Base-by-base conservation (phyloP, 2,797 vertebrate species). In the Notolepis coatsorum region DNA sequence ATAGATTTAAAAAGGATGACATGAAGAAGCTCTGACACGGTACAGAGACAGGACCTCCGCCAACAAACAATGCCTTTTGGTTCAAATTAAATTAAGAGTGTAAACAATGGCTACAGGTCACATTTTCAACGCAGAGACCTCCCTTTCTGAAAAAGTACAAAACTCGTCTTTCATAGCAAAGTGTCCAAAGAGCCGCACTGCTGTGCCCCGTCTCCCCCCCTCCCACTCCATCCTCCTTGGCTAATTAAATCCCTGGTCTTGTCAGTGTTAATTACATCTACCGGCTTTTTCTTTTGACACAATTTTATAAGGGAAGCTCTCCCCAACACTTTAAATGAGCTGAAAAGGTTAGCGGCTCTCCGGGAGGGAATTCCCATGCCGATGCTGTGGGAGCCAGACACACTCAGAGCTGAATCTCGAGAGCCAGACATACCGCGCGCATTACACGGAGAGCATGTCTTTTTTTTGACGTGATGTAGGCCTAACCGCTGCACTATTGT, bases 391-490 rank as follows among this genome's bases (percentile, higher is more conserved):
- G 9, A 37, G 41, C 20, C n/a, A 38, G 33, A 38, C 42, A 8
- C 23, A 13, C 48, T 39, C 6, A 21, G 27, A 63, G 53, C 30
- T 3, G 20, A 42, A 31, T 28, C 25, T 49, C 0, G 20, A 31
- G n/a, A 52, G 35, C 7, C 41, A 30, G 4, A 35, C 13, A 3
- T 73, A 79, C 68, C 85, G 75, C 73, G 78, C 84, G 85, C 77
- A 85, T 74, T 84, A 63, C 77, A 85, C 73, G 39, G 13, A n/a
- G 17, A 15, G 4, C 7, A 15, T 25, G 30, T 31, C 17, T 15
- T 6, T 23, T 21, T 21, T n/a, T 53, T 38, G 21, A 24, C 38
- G 21, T n/a, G 33, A 51, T 7, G 43, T 12, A 42, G 15, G 15
- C 20, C 17, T 7, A 9, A n/a, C 20, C 1, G 7, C 51, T 5